Conservation (phyloP, 1,140 invertebrate genomes). For the Cyclargus thomasi region DNA sequence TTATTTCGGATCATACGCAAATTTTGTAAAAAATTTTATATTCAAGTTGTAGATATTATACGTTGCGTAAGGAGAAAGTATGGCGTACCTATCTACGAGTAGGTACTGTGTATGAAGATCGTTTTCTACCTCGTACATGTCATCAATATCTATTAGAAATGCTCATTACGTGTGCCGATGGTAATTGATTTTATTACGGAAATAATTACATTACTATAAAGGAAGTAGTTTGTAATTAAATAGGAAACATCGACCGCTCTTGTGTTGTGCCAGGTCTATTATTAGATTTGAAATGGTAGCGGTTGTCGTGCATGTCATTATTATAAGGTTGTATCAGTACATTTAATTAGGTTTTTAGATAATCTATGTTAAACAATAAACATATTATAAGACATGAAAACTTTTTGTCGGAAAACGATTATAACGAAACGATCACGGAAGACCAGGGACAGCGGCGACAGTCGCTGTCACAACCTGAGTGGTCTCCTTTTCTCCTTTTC, state of each 20-base stretch:
- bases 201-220: background rate
- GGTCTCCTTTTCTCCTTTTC: too few relatives aligned
- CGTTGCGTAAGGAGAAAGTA: background rate
- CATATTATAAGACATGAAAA: too few relatives aligned
- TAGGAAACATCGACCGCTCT: background rate
- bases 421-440: too few relatives aligned
- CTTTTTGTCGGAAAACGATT: too few relatives aligned
- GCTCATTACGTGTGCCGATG: conserved; percentile 7
- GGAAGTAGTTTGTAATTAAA: background rate
- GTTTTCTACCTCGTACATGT: conserved; percentile 7
- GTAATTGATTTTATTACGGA: conserved; percentile 10
- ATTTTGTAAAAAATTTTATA: background rate
- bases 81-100: background rate
- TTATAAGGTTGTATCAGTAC: too few relatives aligned
- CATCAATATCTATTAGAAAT: conserved; percentile 14
- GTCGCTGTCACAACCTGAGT: too few relatives aligned
- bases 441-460: too few relatives aligned
- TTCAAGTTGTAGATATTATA: background rate
- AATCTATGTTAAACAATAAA: too few relatives aligned
- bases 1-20: background rate
- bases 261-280: background rate
- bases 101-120: background rate
- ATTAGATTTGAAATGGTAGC: background rate
- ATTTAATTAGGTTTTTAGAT: too few relatives aligned
- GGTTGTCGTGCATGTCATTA: background rate